Conservation (phyloP, 2,797 vertebrate species). For the Sternotherus odoratus region DNA sequence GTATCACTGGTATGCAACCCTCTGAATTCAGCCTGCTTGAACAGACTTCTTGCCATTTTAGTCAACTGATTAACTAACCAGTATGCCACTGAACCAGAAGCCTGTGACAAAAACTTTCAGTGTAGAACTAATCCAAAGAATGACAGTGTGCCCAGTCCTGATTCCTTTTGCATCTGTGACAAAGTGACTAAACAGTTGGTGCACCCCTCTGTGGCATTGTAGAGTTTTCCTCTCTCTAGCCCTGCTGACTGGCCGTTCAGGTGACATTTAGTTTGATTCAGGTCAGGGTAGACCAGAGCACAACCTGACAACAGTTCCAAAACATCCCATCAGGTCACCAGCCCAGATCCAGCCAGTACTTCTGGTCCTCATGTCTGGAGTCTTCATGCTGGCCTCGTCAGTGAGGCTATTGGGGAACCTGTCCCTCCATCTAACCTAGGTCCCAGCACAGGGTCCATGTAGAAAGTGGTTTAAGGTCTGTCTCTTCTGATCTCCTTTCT, state of each 20-base stretch:
- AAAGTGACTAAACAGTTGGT: background rate
- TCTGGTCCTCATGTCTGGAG: background rate
- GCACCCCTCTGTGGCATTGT: background rate
- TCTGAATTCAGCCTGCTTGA: background rate
- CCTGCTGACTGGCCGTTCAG: background rate
- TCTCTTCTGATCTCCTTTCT: background rate
- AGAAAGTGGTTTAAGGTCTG: background rate
- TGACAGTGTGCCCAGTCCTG: accelerated
- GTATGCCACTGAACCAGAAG: background rate
- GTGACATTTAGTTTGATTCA: background rate
- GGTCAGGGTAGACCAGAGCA: background rate
- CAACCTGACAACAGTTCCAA: background rate
- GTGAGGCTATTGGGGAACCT: background rate
- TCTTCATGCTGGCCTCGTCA: background rate
- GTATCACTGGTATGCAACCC: background rate
- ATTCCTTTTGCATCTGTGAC: accelerated
- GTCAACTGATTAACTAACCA: background rate
- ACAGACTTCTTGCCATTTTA: accelerated
- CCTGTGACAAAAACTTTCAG: background rate
- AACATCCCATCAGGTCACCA: background rate
- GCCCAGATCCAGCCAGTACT: background rate
- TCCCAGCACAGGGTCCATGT: background rate
- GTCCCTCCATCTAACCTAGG: background rate
- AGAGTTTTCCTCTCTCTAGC: background rate
- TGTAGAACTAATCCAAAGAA: background rate